Percentiles rank a stretch among this genome's conserved stretches.
Conservation (phyloP, 2,113 vertebrate species). For the Myotis davidii region DNA sequence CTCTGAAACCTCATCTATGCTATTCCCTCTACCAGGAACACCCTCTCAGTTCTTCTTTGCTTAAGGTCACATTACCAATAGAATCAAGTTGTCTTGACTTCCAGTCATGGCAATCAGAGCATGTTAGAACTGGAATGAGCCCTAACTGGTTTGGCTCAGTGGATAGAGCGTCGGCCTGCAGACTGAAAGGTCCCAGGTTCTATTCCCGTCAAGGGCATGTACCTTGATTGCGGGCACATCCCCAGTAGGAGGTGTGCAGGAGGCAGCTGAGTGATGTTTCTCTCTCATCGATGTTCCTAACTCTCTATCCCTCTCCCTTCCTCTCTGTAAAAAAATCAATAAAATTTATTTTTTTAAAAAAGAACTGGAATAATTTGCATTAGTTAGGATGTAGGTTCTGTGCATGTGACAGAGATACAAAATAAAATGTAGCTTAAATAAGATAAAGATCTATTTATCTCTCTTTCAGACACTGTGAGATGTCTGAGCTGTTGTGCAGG, state of each 20-base stretch:
- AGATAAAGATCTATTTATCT: constrained; percentile 14
- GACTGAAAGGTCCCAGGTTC: too few relatives aligned
- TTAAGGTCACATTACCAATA: background rate
- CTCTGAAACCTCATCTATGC: background rate
- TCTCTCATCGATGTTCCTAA: too few relatives aligned
- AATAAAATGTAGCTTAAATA: constrained; percentile 17
- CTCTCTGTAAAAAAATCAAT: too few relatives aligned
- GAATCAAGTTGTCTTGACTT: background rate
- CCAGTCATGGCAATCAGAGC: background rate
- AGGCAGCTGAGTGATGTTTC: too few relatives aligned
- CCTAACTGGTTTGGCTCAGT: too few relatives aligned
- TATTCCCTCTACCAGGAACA: background rate
- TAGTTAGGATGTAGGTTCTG: background rate
- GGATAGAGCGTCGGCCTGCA: too few relatives aligned
- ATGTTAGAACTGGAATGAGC: background rate
- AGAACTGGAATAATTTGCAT: constrained; percentile 25
- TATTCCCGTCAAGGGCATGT: too few relatives aligned
- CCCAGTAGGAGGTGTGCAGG: too few relatives aligned
- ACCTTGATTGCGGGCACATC: too few relatives aligned
- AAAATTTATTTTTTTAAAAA: too few relatives aligned
- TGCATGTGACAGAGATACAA: background rate
- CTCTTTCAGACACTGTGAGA: background rate
- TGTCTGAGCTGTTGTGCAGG: background rate
- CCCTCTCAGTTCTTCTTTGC: background rate
- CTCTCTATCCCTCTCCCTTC: too few relatives aligned